These are phyloP conservation scores for Trichoplax adhaerens DNA, from an alignment of 37 sponge, comb jelly and placozoan genomes.

Conservation along the genomic window DNA sequence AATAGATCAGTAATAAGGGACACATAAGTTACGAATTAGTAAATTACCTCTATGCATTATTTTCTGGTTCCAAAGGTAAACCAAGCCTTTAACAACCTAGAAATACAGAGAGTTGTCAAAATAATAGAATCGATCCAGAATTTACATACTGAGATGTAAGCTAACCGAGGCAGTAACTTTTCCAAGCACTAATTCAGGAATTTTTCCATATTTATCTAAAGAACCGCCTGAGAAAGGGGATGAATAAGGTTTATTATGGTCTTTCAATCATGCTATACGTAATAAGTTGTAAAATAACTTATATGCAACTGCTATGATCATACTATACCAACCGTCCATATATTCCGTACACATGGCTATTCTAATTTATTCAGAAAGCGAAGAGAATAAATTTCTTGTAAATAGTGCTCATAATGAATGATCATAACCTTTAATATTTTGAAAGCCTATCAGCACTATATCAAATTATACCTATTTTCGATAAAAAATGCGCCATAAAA, in stretches of 20 bases:
- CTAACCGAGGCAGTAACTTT: slow-evolving; percentile 46
- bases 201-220: slow-evolving; percentile 45
- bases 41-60: slow-evolving; percentile 66
- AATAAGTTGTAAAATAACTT: too few species aligned
- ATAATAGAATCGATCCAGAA: too few species aligned
- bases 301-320: not conserved
- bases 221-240: slow-evolving; percentile 39
- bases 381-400: too few species aligned
- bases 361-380: slow-evolving; percentile 6
- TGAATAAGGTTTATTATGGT: not conserved
- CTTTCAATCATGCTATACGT: too few species aligned
- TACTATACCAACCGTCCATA: slow-evolving; percentile 57
- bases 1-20: too few species aligned
- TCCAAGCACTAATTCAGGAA: slow-evolving; percentile 66
- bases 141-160: not conserved
- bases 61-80: slow-evolving; percentile 70
- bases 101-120: not conserved
- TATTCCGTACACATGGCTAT: slow-evolving; percentile 79
- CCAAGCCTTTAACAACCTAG: slow-evolving; percentile 60
- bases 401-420: too few species aligned
- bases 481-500: slow-evolving; percentile 80
- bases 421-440: too few species aligned
- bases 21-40: not conserved
- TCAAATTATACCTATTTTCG: slow-evolving; percentile 17
- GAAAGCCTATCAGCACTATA: too few species aligned